phyloP scores from a whole-genome alignment of 2,888 invertebrate genomes.

The Opisthograptis luteolata region DNA sequence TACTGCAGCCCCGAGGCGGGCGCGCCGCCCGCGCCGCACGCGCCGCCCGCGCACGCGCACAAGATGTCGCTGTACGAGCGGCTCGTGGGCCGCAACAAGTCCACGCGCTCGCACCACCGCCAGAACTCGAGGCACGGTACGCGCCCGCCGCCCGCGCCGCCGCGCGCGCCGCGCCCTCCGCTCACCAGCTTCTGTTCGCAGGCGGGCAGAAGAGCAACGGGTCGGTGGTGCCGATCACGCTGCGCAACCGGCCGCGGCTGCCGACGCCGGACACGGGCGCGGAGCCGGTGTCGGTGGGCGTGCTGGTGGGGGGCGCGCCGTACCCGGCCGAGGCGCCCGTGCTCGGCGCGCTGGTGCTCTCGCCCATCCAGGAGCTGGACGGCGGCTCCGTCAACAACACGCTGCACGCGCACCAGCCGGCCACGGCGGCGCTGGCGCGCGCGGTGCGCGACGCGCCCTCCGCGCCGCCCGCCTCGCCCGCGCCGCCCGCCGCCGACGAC shows the following conservation, averaged over 20 bases:
- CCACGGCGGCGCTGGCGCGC: conserved; percentile 91
- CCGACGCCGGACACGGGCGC: conserved; percentile 89
- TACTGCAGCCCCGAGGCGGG: conserved; percentile 87
- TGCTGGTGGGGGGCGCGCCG: conserved; percentile 88
- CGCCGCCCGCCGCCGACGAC: conserved; percentile 60
- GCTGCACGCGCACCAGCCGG: conserved; percentile 88
- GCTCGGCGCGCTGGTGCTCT: conserved; percentile 89
- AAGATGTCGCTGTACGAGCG: conserved; percentile 94
- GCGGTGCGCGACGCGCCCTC: conserved; percentile 88
- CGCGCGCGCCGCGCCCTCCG: background rate
- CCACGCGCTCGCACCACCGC: conserved; percentile 87
- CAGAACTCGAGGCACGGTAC: conserved; percentile 87
- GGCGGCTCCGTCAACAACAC: conserved; percentile 90
- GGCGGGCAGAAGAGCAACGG: conserved; percentile 89
- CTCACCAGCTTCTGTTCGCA: conserved; percentile 45
- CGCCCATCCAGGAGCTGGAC: conserved; percentile 93
- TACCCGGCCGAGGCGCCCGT: conserved; percentile 89
- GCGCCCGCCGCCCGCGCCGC: conserved; percentile 26
- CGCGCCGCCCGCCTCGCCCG: conserved; percentile 82
- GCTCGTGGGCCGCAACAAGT: conserved; percentile 91
- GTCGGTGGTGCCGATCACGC: conserved; percentile 85
- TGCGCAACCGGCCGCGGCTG: conserved; percentile 93
- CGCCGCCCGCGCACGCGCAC: conserved; percentile 58
- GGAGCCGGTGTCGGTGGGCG: conserved; percentile 88
- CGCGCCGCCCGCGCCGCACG: conserved; percentile 59